Evolutionary conservation across 2,888 invertebrate genomes (phyloP), one percentile per base, ranked within the genome.

Genomic region (Calephelis perditalis): DNA sequence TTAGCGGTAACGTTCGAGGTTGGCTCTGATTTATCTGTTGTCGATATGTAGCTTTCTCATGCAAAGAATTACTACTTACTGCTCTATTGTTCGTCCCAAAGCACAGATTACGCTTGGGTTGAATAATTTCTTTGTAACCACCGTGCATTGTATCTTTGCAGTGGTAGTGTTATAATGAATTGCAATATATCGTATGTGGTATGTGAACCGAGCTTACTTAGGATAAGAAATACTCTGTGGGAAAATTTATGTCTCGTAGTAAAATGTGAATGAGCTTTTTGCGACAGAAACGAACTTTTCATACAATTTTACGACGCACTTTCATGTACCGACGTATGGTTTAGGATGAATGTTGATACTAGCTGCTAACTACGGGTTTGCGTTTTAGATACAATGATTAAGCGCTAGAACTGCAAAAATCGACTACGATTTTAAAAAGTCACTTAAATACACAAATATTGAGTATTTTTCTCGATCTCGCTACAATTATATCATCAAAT

Each of bases 71-170:
- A 74, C 75, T 78, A 72, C 80, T 88, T 88, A 88, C 84, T 80
- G 81, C 86, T 85, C 86, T 84, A 88, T 89, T 89, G 88, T 88
- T 84, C 78, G 79, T 79, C 79, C 74, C 75, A 75, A 40, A 68
- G 69, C 75, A 79, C 76, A 52, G 76, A 79, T 82, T 81, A 76
- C 72, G 70, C 73, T 72, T 75, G 75, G 76, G 75, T 72, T 72
- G 68, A 73, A 79, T 81, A 81, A 85, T 84, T 85, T 82, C 80
- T 76, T 80, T 76, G 79, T 77, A 81, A 79, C 82, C 81, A 75
- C 79, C 67, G 73, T 73, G 75, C 74, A 76, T 77, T 78, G 75
- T 76, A 76, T 74, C 72, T 76, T 76, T 26, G 26, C 26, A 26
- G 40, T 40, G 40, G 74, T 75, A 74, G 73, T 68, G 70, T 74